phyloP scores from a whole-genome alignment of 2,113 vertebrate genomes.

The Pseudopipra pipra region DNA sequence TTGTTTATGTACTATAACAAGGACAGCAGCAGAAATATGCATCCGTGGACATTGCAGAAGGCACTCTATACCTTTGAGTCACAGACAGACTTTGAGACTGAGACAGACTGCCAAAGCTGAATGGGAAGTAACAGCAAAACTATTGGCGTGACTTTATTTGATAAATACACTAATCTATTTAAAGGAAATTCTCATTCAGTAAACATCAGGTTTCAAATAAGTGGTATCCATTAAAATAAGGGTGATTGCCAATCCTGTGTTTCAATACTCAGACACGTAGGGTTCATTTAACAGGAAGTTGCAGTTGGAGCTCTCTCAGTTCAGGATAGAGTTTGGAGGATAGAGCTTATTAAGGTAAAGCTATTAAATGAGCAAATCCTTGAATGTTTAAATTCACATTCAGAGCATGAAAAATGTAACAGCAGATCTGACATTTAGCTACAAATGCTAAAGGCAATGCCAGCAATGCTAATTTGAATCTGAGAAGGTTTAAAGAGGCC shows the following conservation, averaged over 20 bases:
- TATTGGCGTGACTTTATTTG: neutral
- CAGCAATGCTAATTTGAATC: neutral
- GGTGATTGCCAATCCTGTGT: neutral
- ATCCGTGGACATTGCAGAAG: fast-evolving
- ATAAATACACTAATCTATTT: neutral
- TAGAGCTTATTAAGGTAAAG: neutral
- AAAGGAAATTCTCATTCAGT: neutral
- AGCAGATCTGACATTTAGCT: neutral
- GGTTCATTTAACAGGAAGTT: neutral
- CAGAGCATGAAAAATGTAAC: neutral
- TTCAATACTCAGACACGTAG: neutral
- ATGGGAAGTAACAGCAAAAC: neutral
- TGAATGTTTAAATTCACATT: neutral
- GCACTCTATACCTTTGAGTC: fast-evolving
- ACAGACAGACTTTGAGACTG: too few species aligned
- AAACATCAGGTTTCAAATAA: neutral
- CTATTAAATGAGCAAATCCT: neutral
- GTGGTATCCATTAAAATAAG: neutral
- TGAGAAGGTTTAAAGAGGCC: neutral
- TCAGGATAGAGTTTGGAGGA: neutral
- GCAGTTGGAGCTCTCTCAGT: neutral
- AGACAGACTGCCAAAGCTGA: neutral
- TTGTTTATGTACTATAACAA: neutral
- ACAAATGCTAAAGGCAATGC: neutral
- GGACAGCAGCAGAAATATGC: neutral